A percentile compares a stretch with the other conserved stretches of the same genome.
These are phyloP conservation scores for Bombus confusus DNA, from an alignment of 1,140 invertebrate species.

Conservation along the genomic window DNA sequence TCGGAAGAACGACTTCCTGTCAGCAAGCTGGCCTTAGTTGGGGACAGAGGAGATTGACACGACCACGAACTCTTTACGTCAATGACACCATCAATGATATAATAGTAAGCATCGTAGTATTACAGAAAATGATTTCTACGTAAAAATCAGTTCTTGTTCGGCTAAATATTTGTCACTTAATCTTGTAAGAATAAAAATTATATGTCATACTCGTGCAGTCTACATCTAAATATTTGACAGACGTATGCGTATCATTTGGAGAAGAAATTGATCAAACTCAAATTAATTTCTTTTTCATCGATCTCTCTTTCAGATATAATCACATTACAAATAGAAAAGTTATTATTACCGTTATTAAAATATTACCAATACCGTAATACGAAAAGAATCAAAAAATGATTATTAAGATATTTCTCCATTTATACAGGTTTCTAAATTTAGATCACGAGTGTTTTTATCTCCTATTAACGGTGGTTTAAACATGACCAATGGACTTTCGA, in stretches of 20 bases:
- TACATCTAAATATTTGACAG: background rate
- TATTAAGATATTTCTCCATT: background rate
- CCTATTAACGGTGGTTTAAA: conserved; percentile 81
- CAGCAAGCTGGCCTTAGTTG: conserved; percentile 90
- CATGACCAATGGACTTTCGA: conserved; percentile 84
- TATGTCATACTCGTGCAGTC: no score
- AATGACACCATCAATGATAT: conserved; percentile 82
- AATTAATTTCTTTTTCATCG: background rate
- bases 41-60: conserved; percentile 86
- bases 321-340: background rate
- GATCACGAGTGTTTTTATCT: conserved; percentile 71
- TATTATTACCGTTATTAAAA: background rate
- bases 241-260: background rate
- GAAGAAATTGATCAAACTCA: background rate
- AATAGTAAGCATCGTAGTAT: conserved; percentile 72
- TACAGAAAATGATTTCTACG: background rate
- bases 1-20: conserved; percentile 90
- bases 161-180: background rate
- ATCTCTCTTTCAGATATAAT: background rate
- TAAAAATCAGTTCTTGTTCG: background rate
- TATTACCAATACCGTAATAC: background rate
- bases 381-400: background rate
- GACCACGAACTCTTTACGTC: conserved; percentile 84
- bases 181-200: background rate
- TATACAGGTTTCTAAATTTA: conserved; percentile 76